Percentiles rank a stretch among this genome's conserved stretches.
These are phyloP conservation scores for Hemiscyllium ocellatum DNA, from an alignment of 2,113 vertebrate species.

Conservation along the genomic window DNA sequence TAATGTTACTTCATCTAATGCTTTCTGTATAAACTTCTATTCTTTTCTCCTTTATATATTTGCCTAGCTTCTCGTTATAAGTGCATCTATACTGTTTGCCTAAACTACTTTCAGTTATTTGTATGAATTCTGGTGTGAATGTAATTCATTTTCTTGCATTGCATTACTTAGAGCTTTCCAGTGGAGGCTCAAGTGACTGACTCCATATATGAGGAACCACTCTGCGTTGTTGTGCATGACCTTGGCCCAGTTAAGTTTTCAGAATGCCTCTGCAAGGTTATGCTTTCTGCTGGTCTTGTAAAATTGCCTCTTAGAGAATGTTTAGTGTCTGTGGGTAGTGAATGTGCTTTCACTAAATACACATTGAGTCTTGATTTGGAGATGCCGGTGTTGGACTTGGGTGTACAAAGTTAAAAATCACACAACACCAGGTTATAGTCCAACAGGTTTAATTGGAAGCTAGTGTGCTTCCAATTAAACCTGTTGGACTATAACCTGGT, in stretches of 20 bases:
- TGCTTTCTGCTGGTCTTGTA: neutral
- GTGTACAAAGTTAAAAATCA: too few relatives aligned
- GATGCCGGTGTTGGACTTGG: too few relatives aligned
- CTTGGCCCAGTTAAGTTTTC: neutral
- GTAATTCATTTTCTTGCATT: neutral
- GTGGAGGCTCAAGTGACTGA: neutral
- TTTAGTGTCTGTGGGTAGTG: neutral
- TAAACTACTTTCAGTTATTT: neutral
- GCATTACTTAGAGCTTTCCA: neutral
- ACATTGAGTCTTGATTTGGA: neutral
- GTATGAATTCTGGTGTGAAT: neutral
- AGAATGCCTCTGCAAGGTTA: neutral
- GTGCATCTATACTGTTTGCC: neutral
- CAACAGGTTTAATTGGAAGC: too few relatives aligned
- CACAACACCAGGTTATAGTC: too few relatives aligned
- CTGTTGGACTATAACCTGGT: too few relatives aligned
- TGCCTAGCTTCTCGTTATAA: neutral
- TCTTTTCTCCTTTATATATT: neutral
- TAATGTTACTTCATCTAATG: neutral
- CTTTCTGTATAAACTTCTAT: neutral
- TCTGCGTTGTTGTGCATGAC: neutral
- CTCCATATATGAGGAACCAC: neutral
- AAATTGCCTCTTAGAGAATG: neutral
- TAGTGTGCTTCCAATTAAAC: too few relatives aligned
- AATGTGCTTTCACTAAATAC: neutral